Base-by-base conservation (phyloP, 2,888 invertebrate species). In the Eupithecia inturbata region DNA sequence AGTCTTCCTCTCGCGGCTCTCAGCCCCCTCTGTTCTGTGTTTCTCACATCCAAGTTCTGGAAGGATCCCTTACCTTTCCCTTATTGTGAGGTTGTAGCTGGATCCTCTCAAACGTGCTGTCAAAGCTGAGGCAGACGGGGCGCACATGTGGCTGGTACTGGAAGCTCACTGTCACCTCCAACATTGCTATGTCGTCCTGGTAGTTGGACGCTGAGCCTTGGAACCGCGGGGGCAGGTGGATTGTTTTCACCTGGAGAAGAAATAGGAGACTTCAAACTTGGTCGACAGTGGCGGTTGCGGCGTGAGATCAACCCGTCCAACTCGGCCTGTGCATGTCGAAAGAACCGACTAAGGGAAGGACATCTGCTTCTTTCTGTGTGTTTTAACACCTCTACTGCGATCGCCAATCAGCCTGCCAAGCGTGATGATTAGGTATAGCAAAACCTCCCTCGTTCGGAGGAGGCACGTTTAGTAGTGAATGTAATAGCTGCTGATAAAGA, bases 141-240 rank as follows among this genome's bases (percentile, higher is more conserved):
- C 89, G 84, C 1, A 96, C 90, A 71, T 83, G 87, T 0, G 87
- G 82, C n/a, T 88, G 87, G 63, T 95, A 91, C 0, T 82, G 79
- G 9, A 95, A 91, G 0, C 90, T 80, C 0, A 81, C 83, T 3
- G 87, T 83, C n/a, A 96, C 82, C 1, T 95, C 81, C 6, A 96
- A 66, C 1, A 96, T 74, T 0, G 95, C 95, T 22, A 96, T 88
- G 81, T 96, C 96, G 0, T 95, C 95, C 45, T 95, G 95, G 78
- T 92, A 95, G 81, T 95, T 95, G 1, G 94, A 92, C 0, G 82
- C 78, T 70, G 89, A 82, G 60, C 95, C 95, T 75, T 91, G 93
- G 85, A 95, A 95, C 0, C 92, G 85, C 0, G 84, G 82, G 2
- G 95, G 95, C 1, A 93, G 80, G 22, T 89, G 82, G 10, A 95